Conservation (phyloP, 1,140 invertebrate genomes). For the Papilio machaon region DNA sequence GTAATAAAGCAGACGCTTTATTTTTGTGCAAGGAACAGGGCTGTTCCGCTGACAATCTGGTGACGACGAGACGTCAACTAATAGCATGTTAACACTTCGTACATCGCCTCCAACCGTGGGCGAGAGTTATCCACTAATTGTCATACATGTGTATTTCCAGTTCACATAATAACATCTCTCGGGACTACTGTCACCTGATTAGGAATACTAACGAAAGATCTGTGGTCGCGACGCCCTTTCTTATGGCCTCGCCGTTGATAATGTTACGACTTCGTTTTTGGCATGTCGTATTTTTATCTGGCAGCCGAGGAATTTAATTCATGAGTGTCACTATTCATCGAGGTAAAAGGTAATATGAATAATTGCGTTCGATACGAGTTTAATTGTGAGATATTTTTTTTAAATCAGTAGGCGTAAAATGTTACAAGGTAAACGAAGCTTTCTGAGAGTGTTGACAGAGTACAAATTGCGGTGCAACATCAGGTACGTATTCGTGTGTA, state of each 20-base stretch:
- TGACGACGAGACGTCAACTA: slow-evolving; percentile 64
- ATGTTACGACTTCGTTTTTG: slow-evolving; percentile 43
- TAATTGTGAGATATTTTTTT: slow-evolving; percentile 18
- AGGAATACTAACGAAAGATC: slow-evolving; percentile 62
- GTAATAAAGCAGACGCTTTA: slow-evolving; percentile 15
- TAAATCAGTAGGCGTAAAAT: slow-evolving; percentile 11
- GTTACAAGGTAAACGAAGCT: not conserved
- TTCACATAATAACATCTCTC: slow-evolving; percentile 65
- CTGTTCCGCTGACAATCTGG: slow-evolving; percentile 31
- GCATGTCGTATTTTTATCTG: slow-evolving; percentile 27
- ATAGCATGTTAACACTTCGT: slow-evolving; percentile 64
- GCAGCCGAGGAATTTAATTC: not conserved
- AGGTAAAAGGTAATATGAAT: slow-evolving; percentile 3
- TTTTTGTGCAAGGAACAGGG: slow-evolving; percentile 8
- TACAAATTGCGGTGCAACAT: slow-evolving; percentile 5
- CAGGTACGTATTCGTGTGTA: not conserved
- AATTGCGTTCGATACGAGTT: slow-evolving; percentile 15
- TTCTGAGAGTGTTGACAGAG: not conserved
- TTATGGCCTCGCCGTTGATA: slow-evolving; percentile 47
- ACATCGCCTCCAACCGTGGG: slow-evolving; percentile 51
- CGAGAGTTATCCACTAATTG: slow-evolving; percentile 66
- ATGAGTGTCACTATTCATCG: slow-evolving; percentile 1
- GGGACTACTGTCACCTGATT: slow-evolving; percentile 56
- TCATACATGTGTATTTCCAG: slow-evolving; percentile 75
- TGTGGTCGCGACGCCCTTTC: slow-evolving; percentile 51